Base-by-base conservation (phyloP, 2,113 vertebrate genomes). In the Chlorodrepanis virens region DNA sequence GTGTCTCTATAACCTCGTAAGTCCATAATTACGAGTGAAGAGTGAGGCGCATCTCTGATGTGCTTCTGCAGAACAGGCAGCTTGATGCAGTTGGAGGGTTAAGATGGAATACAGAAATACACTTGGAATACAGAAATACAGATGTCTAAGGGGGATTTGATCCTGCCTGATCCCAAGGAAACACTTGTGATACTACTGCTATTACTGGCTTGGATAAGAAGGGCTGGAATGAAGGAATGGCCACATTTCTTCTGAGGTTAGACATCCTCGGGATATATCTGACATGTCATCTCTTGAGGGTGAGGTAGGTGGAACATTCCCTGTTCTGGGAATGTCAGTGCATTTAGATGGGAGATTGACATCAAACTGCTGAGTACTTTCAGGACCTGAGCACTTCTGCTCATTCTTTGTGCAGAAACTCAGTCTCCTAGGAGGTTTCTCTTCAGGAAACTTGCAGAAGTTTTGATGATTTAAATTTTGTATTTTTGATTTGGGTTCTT, bases 251-350 rank as follows among this genome's bases (percentile, higher is more conserved):
- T 21, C 12, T 54, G 47, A 81, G 49, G 7, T 56, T 70, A 54
- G 45, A 44, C 5, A 39, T 39, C n/a, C 19, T 78, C 0, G 0
- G 25, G 4, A 4, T 65, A 3, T 25, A 54, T 57, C 23, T 76
- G 40, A 61, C 5, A 20, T 0, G 0, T 63, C 17, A 64, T 40
- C 9, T 72, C 50, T 49, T 40, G 29, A 76, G 87, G 12, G 37
- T 31, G 67, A 82, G 39, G 44, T 25, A 40, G 56, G 23, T 57
- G 31, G 31, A 52, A 29, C 27, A 29, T 52, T 52, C 27, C 27
- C 15, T 61, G 54, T 5, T 72, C 15, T 68, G n/a, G 28, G 37
- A 71, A 71, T 0, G 0, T 52, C 31, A 49, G 22, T n/a, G 33
- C 8, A 25, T 59, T 93, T 59, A 70, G 64, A 33, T 53, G 42